Conservation (phyloP, 2,113 vertebrate species). For the Riparia riparia region DNA sequence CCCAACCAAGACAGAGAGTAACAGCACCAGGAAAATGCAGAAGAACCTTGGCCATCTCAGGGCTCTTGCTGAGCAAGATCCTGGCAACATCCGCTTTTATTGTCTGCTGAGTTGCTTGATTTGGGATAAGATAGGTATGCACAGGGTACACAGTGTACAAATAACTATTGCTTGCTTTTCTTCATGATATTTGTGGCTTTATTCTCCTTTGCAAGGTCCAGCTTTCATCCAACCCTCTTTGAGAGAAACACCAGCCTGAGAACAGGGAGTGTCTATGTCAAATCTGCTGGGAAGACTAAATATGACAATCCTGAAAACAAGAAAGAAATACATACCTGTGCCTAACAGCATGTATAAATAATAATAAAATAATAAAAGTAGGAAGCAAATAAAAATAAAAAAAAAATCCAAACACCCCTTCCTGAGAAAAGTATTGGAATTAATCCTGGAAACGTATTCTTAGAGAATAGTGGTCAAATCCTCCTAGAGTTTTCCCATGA, state of each 20-base stretch:
- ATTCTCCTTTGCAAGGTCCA: background rate
- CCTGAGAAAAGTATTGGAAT: background rate
- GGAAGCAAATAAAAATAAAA: background rate
- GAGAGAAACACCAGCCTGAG: background rate
- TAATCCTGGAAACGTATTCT: background rate
- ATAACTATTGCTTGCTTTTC: background rate
- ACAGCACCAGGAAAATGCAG: background rate
- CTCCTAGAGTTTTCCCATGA: background rate
- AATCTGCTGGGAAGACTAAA: background rate
- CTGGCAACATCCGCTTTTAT: background rate
- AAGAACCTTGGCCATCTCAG: background rate
- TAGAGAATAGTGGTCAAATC: background rate
- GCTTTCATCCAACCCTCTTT: background rate
- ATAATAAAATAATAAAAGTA: background rate
- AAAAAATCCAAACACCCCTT: background rate
- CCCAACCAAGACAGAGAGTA: background rate
- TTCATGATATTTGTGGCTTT: background rate
- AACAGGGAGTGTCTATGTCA: background rate
- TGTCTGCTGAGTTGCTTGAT: constrained; percentile 11
- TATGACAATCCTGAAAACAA: background rate
- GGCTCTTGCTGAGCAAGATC: background rate
- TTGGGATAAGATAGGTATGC: background rate
- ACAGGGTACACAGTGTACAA: background rate
- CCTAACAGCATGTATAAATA: background rate
- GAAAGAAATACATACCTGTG: background rate